phyloP scores from a whole-genome alignment of 2,797 vertebrate genomes.

The Anniella stebbinsi region DNA sequence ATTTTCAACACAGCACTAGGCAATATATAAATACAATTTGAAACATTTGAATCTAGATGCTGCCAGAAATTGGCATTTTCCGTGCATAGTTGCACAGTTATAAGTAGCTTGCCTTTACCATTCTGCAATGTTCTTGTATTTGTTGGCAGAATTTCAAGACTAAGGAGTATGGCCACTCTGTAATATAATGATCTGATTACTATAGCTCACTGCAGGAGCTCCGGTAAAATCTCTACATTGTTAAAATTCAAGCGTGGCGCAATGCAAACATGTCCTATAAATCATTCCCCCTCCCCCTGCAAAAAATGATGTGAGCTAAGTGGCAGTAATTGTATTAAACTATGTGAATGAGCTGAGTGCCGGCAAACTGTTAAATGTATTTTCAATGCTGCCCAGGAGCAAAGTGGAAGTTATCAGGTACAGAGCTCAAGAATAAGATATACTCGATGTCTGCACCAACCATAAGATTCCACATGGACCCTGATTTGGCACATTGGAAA shows the following conservation, averaged over 20 bases:
- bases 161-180: neutral
- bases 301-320: slow-evolving; percentile 1
- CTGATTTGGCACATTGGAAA: no score
- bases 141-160: neutral
- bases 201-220: neutral
- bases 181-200: neutral
- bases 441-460: neutral
- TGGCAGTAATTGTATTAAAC: neutral
- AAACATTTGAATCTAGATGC: neutral
- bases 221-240: neutral
- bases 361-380: neutral
- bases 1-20: no score
- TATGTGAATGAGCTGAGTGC: neutral
- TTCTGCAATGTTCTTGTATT: neutral
- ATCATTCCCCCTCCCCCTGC: neutral
- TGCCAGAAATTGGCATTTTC: no score
- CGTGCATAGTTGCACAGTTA: neutral
- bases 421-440: neutral
- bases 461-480: no score
- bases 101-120: neutral
- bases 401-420: neutral
- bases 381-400: slow-evolving; percentile 7
- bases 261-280: neutral
- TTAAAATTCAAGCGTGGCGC: slow-evolving; percentile 7
- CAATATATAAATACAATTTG: neutral